Evolutionary conservation across 2,888 invertebrate genomes (phyloP), one percentile per base, ranked within the genome.

Genomic region (Helicoverpa assulta): DNA sequence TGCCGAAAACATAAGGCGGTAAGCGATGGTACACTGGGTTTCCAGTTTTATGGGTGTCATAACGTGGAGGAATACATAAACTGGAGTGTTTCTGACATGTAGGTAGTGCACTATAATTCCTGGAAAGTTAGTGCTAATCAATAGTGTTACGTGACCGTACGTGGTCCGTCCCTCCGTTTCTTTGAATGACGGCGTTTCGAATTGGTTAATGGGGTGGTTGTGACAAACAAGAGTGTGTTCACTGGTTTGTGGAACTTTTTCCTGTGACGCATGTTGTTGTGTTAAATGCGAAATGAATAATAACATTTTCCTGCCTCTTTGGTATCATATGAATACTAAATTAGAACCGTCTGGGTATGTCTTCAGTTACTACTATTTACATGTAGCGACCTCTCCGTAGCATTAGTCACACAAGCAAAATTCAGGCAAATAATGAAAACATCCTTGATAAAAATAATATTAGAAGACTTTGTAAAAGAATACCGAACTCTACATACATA

Each of bases 21-120:
- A 67, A 61, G 56, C 58, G 66, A 54, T 56, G 66, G 63, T 61
- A 68, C 55, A 62, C 60, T 61, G 47, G 60, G 55, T 60, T 73
- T 70, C 62, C 33, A 62, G 68, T 76, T 80, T 80, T 65, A 80
- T 76, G 52, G 43, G 40, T 7, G 67, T 73, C 70, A 60, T 79
- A 68, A 76, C 43, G 18, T 51, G 19, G 57, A 37, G 69, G 53
- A 78, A 70, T 69, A 62, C 64, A 72, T 70, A 66, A 79, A 76
- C 63, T 76, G 29, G 64, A 68, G 67, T 67, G 65, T 63, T 43
- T 58, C 62, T 60, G 63, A 53, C 59, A 72, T 55, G 56, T 33
- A 70, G 57, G 56, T 33, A 70, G 57, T 53, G 62, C 65, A 69
- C 64, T 59, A 53, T 59, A 29, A 64, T 70, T 65, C 37, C 58